These are phyloP conservation scores for Gadopsis marmoratus DNA, from an alignment of 2,797 vertebrate species.

Conservation along the genomic window DNA sequence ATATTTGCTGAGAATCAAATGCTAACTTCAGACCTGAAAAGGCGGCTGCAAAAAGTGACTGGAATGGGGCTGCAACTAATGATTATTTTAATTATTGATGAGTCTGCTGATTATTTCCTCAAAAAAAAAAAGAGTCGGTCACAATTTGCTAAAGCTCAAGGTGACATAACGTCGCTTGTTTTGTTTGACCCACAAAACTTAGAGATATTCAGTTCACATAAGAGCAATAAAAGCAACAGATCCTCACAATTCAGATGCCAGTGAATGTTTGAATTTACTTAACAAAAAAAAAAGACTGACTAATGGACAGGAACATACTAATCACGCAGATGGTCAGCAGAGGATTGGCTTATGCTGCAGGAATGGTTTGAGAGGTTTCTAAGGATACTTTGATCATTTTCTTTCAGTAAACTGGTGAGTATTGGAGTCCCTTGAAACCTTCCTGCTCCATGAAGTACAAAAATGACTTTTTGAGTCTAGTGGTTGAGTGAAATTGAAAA, in stretches of 20 bases:
- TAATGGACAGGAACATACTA: background rate
- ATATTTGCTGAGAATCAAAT: background rate
- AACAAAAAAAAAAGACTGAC: background rate
- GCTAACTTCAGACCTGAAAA: background rate
- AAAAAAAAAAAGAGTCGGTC: too few species aligned
- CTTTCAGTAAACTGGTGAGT: background rate
- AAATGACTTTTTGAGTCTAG: background rate
- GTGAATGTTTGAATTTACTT: background rate
- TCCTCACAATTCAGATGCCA: background rate
- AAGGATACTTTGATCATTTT: background rate
- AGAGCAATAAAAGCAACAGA: slow-evolving; percentile 14
- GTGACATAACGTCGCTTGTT: background rate
- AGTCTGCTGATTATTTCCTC: background rate
- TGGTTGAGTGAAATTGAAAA: background rate
- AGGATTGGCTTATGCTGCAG: background rate
- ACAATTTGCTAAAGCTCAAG: background rate
- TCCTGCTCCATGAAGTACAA: background rate
- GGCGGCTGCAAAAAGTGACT: background rate
- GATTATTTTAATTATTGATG: background rate
- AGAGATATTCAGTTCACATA: background rate
- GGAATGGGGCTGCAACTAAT: background rate
- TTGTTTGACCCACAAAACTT: background rate
- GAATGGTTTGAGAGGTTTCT: background rate
- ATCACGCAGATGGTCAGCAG: background rate
- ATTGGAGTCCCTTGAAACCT: background rate